A percentile compares a stretch with the other conserved stretches of the same genome.
These are phyloP conservation scores for Drosophila nigricruria DNA, from an alignment of 2,888 invertebrate species.

Conservation along the genomic window DNA sequence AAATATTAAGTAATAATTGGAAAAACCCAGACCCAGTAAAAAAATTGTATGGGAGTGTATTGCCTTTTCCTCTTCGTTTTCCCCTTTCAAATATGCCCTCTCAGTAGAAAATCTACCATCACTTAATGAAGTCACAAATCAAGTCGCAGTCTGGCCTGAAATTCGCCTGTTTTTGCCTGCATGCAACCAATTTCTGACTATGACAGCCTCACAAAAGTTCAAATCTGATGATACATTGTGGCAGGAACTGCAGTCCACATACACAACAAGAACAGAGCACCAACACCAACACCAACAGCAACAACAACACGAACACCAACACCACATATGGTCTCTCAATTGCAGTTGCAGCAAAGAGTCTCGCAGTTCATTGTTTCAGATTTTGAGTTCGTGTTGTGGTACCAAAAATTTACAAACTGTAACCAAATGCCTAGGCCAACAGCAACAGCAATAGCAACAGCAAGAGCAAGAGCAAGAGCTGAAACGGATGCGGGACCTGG, in stretches of 20 bases:
- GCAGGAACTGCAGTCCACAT: conserved; percentile 67
- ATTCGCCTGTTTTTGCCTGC: conserved; percentile 53
- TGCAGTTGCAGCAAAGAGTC: conserved; percentile 71
- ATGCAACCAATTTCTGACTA: conserved; percentile 74
- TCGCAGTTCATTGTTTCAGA: conserved; percentile 71
- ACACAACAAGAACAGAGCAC: conserved; percentile 40
- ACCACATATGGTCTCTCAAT: conserved; percentile 52
- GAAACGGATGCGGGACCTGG: conserved; percentile 29
- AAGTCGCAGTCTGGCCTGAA: conserved; percentile 60
- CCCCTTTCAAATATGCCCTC: background rate
- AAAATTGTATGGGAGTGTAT: conserved; percentile 59
- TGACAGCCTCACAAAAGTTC: conserved; percentile 78
- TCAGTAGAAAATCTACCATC: conserved; percentile 38
- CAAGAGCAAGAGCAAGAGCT: conserved; percentile 26
- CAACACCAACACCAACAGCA: background rate
- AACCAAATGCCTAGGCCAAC: conserved; percentile 53
- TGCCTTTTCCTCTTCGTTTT: background rate
- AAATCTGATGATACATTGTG: conserved; percentile 77
- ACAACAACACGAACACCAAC: background rate
- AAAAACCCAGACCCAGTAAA: conserved; percentile 20
- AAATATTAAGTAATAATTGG: no score
- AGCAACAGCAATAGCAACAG: conserved; percentile 17
- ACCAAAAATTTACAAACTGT: conserved; percentile 72
- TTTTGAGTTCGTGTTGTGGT: conserved; percentile 64
- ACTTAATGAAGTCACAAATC: conserved; percentile 78